Percentiles rank a stretch among this genome's conserved stretches.
Conservation (phyloP, 2,113 vertebrate species). For the Motacilla tschutschensis region DNA sequence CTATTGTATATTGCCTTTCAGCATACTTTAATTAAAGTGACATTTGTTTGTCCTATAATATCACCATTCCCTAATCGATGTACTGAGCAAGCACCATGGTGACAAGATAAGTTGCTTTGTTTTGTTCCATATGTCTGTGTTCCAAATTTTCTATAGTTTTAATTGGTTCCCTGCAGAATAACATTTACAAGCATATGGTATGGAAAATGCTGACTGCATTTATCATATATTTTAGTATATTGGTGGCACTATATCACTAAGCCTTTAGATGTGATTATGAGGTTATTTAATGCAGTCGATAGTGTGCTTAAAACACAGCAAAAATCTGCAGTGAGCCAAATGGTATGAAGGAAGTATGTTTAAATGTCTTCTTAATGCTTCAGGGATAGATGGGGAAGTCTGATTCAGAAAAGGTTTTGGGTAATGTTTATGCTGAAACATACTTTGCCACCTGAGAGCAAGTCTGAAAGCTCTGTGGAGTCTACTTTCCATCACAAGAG, state of each 20-base stretch:
- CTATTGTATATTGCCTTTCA: constrained; percentile 41
- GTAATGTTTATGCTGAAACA: background rate
- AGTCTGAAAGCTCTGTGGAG: background rate
- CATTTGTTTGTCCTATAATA: constrained; percentile 69
- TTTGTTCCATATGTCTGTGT: constrained; percentile 81
- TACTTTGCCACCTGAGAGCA: background rate
- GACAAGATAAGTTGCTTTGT: constrained; percentile 83
- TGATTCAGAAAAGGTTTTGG: background rate
- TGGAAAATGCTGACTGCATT: constrained; percentile 84
- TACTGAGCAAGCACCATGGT: constrained; percentile 77
- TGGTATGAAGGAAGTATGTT: background rate
- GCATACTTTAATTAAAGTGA: constrained; percentile 68
- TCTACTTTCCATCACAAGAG: background rate
- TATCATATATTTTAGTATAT: constrained; percentile 66
- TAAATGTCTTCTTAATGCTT: background rate
- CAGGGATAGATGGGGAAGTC: background rate
- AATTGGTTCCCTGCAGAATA: constrained; percentile 91
- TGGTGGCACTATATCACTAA: constrained; percentile 64
- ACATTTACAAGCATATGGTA: constrained; percentile 80
- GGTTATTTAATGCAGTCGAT: constrained; percentile 59
- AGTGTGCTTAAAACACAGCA: constrained; percentile 35
- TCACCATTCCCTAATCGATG: constrained; percentile 70
- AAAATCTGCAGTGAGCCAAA: constrained; percentile 35
- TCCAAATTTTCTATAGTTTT: constrained; percentile 87
- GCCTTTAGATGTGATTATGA: constrained; percentile 68